Percentiles rank a stretch among this genome's conserved stretches.
These are phyloP conservation scores for Bombus superbus DNA, from an alignment of 1,140 invertebrate genomes.

Conservation along the genomic window DNA sequence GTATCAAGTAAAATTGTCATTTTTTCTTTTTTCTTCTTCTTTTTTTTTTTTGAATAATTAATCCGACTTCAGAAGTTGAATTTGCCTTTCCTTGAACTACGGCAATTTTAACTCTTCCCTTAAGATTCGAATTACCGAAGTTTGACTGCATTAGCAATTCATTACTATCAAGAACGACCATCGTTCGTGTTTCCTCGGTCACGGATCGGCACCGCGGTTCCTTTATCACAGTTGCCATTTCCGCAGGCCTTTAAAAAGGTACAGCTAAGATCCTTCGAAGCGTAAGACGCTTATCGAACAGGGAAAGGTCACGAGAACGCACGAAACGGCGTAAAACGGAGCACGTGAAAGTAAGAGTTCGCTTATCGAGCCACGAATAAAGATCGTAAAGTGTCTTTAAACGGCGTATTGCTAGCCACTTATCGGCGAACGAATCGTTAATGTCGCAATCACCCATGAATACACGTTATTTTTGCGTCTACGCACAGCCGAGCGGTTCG, in stretches of 20 bases:
- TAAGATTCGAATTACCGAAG: neutral
- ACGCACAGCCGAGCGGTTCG: slow-evolving; percentile 1
- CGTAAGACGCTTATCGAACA: neutral
- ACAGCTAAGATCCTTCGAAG: neutral
- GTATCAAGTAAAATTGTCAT: too few species aligned
- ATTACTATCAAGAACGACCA: neutral
- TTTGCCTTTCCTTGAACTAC: too few species aligned
- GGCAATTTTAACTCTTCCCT: neutral
- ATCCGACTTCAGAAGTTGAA: too few species aligned
- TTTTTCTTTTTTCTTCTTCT: too few species aligned
- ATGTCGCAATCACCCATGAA: slow-evolving; percentile 28
- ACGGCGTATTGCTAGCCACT: slow-evolving; percentile 20
- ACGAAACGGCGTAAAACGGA: neutral
- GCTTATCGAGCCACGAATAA: slow-evolving; percentile 34
- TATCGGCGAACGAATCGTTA: slow-evolving; percentile 44
- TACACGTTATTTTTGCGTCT: slow-evolving; percentile 46
- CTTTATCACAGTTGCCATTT: neutral
- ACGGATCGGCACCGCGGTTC: too few species aligned
- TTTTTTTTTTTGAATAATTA: too few species aligned
- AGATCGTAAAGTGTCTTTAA: slow-evolving; percentile 35
- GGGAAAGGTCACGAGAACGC: neutral
- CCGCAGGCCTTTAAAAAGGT: neutral
- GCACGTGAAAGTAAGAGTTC: neutral
- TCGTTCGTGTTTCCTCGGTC: neutral
- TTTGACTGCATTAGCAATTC: neutral